Percentiles rank a stretch among this genome's conserved stretches.
phyloP scores from a whole-genome alignment of 2,113 vertebrate genomes.

The Plestiodon gilberti region DNA sequence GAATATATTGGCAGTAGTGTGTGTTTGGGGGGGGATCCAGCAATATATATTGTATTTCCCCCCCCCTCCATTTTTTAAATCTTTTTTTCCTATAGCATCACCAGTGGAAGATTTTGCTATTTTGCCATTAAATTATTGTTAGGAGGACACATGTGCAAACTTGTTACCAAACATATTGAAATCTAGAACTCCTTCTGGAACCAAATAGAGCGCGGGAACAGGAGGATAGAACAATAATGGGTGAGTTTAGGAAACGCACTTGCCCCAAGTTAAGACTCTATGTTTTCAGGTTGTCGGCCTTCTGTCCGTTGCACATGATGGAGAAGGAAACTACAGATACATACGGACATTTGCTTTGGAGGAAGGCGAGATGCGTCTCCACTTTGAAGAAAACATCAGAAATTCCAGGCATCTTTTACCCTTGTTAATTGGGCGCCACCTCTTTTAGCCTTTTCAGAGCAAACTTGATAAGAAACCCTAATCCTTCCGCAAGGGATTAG shows the following conservation, averaged over 20 bases:
- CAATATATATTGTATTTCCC: too few relatives aligned
- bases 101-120: not conserved
- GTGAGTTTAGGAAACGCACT: too few relatives aligned
- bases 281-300: too few relatives aligned
- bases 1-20: not conserved
- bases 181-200: too few relatives aligned
- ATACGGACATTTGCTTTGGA: not conserved
- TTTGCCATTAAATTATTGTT: not conserved
- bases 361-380: not conserved
- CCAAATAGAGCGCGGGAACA: too few relatives aligned
- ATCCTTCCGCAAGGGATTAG: constrained; percentile 2
- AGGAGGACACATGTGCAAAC: too few relatives aligned
- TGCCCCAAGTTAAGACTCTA: too few relatives aligned
- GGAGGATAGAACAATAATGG: too few relatives aligned
- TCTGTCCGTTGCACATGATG: not conserved
- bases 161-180: too few relatives aligned
- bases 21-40: too few relatives aligned
- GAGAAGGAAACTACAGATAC: not conserved
- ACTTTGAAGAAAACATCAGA: not conserved
- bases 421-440: not conserved
- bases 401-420: not conserved
- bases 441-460: not conserved
- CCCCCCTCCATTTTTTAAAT: too few relatives aligned
- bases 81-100: not conserved
- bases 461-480: not conserved